These are phyloP conservation scores for Colletes collaris DNA, from an alignment of 2,888 invertebrate genomes.

Conservation along the genomic window DNA sequence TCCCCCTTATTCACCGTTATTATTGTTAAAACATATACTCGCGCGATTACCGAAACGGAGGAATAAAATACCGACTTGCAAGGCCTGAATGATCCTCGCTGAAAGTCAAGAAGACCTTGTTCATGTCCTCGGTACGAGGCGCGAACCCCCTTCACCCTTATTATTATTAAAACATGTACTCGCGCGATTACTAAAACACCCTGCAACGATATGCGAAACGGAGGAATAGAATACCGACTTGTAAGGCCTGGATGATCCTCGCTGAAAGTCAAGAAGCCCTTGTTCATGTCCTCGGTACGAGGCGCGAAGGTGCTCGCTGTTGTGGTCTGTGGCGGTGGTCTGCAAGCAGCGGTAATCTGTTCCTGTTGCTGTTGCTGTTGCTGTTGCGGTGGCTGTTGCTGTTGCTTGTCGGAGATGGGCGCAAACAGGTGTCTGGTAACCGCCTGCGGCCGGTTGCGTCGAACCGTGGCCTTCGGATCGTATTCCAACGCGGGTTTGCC, in stretches of 20 bases:
- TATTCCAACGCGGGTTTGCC: constrained; percentile 73
- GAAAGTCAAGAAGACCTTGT: constrained; percentile 95
- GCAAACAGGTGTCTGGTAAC: constrained; percentile 72
- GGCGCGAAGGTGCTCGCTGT: constrained; percentile 91
- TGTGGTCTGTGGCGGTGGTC: constrained; percentile 86
- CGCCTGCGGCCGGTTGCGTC: constrained; percentile 65
- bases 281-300: constrained; percentile 96
- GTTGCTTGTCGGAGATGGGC: constrained; percentile 44
- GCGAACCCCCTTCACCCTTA: constrained; percentile 84
- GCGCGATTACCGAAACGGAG: too few relatives aligned
- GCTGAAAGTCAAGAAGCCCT: constrained; percentile 94
- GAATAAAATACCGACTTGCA: constrained; percentile 89
- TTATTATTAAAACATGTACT: too few relatives aligned
- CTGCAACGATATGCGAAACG: too few relatives aligned
- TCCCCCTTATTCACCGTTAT: too few relatives aligned
- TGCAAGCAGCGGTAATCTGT: constrained; percentile 55
- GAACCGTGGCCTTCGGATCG: constrained; percentile 49
- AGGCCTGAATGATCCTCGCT: constrained; percentile 92
- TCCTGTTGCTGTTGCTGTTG: constrained; percentile 66
- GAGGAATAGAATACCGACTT: constrained; percentile 87
- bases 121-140: constrained; percentile 95
- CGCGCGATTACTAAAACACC: too few relatives aligned
- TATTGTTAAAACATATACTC: too few relatives aligned
- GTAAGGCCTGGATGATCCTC: constrained; percentile 93
- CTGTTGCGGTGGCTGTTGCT: constrained; percentile 59